Conservation (phyloP, 2,113 vertebrate genomes). For the Pseudopipra pipra region DNA sequence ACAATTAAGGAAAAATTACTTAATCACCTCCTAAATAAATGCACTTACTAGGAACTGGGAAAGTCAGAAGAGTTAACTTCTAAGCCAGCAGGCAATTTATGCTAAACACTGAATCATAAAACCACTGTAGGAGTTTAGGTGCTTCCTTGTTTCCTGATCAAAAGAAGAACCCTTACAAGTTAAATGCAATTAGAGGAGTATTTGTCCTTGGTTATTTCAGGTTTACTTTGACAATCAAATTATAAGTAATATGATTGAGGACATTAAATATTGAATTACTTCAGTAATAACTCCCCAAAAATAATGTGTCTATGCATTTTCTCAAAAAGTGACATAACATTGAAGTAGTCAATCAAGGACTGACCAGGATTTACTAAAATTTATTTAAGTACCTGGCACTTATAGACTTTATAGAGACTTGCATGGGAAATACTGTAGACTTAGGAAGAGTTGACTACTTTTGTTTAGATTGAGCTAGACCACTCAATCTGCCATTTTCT, state of each 20-base stretch:
- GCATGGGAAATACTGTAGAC: background rate
- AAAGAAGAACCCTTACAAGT: background rate
- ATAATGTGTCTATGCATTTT: background rate
- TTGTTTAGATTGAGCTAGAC: background rate
- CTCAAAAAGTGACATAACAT: rapidly evolving
- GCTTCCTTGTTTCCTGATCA: background rate
- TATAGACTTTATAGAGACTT: background rate
- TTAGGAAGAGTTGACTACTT: background rate
- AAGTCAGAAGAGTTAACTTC: background rate
- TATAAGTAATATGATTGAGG: background rate
- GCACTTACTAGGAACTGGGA: background rate
- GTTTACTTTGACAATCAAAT: background rate
- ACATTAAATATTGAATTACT: background rate
- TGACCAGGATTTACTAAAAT: background rate
- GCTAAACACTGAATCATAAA: background rate
- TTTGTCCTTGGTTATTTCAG: background rate
- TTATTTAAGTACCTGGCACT: background rate
- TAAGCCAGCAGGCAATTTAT: background rate
- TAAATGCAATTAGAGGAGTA: background rate
- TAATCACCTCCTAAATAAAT: background rate
- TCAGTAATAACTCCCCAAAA: background rate
- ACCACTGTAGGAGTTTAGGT: background rate
- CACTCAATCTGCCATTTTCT: background rate
- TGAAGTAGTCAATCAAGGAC: background rate
- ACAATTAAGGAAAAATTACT: background rate